These are phyloP conservation scores for Drosophila nigricruria DNA, from an alignment of 2,888 invertebrate genomes.

Conservation along the genomic window DNA sequence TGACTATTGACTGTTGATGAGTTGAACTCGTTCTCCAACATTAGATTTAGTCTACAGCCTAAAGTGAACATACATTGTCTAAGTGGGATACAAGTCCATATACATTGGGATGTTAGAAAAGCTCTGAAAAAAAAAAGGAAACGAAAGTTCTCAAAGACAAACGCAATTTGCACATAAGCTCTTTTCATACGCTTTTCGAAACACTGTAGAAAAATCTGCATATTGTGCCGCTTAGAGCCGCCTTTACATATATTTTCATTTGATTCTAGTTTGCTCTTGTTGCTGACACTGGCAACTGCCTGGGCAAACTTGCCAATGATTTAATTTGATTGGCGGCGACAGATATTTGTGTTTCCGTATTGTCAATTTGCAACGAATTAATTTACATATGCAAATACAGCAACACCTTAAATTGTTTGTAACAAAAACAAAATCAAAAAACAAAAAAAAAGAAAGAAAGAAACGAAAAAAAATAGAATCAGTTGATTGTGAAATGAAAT, in stretches of 20 bases:
- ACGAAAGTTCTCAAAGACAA: neutral
- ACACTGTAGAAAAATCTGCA: constrained; percentile 12
- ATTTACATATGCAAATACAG: constrained; percentile 15
- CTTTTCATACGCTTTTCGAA: constrained; percentile 6
- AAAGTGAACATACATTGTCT: neutral
- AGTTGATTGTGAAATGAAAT: constrained; percentile 12
- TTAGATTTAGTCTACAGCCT: neutral
- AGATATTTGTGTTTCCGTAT: constrained; percentile 15
- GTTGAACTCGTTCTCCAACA: neutral
- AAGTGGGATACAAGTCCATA: neutral
- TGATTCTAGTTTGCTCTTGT: constrained; percentile 13
- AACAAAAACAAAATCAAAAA: constrained; percentile 4
- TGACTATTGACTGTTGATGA: neutral
- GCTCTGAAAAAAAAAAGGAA: neutral
- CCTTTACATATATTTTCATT: constrained; percentile 17
- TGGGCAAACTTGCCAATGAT: constrained; percentile 12
- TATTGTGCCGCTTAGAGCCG: constrained; percentile 23
- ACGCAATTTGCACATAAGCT: constrained; percentile 2
- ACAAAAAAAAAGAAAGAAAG: neutral
- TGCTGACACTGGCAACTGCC: neutral
- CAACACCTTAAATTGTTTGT: constrained; percentile 11
- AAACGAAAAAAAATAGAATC: neutral
- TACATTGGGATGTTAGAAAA: neutral
- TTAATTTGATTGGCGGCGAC: constrained; percentile 12
- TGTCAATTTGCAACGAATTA: constrained; percentile 17